Conservation (phyloP, 2,797 vertebrate species). For the Cetoscarus ocellatus region DNA sequence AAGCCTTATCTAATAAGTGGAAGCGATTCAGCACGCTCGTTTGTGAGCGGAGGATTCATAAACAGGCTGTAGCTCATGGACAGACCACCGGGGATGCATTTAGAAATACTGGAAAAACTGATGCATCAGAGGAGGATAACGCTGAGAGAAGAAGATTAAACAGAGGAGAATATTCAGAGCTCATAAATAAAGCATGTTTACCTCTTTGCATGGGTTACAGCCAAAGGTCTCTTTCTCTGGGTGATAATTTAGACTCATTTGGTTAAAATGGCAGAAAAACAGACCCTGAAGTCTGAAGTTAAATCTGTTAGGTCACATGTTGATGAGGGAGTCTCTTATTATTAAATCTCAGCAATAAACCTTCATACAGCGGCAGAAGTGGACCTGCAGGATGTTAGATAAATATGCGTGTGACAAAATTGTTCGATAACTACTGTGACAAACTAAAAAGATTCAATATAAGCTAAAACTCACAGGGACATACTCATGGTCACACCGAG, state of each 20-base stretch:
- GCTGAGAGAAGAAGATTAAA: background rate
- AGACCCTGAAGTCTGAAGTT: background rate
- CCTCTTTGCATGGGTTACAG: background rate
- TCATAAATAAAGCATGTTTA: background rate
- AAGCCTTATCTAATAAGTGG: slow-evolving; percentile 29
- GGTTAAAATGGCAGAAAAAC: background rate
- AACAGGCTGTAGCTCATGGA: slow-evolving; percentile 3
- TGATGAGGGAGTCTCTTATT: background rate
- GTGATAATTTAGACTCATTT: background rate
- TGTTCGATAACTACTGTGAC: too few relatives aligned
- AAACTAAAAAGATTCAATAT: too few relatives aligned
- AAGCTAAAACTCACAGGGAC: too few relatives aligned
- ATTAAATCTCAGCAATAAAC: background rate
- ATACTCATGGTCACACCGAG: too few relatives aligned
- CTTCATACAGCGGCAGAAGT: background rate
- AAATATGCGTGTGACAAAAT: too few relatives aligned
- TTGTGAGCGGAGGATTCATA: slow-evolving; percentile 11
- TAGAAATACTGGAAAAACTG: background rate
- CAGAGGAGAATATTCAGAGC: slow-evolving; percentile 2
- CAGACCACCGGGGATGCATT: background rate
- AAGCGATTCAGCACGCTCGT: slow-evolving; percentile 16
- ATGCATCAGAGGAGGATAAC: background rate
- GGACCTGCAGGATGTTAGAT: too few relatives aligned
- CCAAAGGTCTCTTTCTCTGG: background rate
- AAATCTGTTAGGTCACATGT: background rate